Conservation (phyloP, 2,888 invertebrate species). For the Parnassius apollo region DNA sequence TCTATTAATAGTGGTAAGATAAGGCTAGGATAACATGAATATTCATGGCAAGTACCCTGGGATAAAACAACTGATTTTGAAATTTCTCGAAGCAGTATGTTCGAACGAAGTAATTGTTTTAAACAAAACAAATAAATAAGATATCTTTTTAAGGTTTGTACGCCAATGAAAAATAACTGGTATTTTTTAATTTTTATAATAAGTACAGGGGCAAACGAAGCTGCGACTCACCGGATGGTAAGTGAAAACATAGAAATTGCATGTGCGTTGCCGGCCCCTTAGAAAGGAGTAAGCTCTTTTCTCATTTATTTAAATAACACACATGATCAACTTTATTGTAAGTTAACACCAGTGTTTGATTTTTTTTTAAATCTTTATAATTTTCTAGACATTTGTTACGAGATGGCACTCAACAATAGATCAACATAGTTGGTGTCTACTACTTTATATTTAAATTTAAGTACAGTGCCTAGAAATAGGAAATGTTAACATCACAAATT, state of each 20-base stretch:
- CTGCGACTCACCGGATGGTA: too few species aligned
- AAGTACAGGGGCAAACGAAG: conserved; percentile 5
- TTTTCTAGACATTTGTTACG: conserved; percentile 22
- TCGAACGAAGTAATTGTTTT: conserved; percentile 6
- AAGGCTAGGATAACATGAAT: conserved; percentile 41
- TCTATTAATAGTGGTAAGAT: conserved; percentile 53
- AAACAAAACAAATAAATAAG: not conserved
- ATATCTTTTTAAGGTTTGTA: conserved; percentile 2
- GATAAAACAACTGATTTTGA: conserved; percentile 4
- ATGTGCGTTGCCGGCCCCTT: too few species aligned
- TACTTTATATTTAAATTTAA: conserved; percentile 28
- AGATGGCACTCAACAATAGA: conserved; percentile 30
- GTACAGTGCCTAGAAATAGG: conserved; percentile 39
- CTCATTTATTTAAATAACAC: too few species aligned
- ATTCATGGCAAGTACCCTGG: conserved; percentile 40
- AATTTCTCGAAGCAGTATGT: conserved; percentile 2
- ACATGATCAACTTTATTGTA: too few species aligned
- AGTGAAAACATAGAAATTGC: too few species aligned
- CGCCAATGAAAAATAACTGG: conserved; percentile 2
- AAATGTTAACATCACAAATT: conserved; percentile 40
- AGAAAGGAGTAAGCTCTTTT: too few species aligned
- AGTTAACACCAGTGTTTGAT: too few species aligned
- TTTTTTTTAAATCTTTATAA: not conserved
- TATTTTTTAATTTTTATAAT: conserved; percentile 5
- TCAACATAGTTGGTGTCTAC: conserved; percentile 7